Percentiles rank a stretch among this genome's conserved stretches.
Conservation (phyloP, 2,113 vertebrate species). For the Pterophyllum scalare region DNA sequence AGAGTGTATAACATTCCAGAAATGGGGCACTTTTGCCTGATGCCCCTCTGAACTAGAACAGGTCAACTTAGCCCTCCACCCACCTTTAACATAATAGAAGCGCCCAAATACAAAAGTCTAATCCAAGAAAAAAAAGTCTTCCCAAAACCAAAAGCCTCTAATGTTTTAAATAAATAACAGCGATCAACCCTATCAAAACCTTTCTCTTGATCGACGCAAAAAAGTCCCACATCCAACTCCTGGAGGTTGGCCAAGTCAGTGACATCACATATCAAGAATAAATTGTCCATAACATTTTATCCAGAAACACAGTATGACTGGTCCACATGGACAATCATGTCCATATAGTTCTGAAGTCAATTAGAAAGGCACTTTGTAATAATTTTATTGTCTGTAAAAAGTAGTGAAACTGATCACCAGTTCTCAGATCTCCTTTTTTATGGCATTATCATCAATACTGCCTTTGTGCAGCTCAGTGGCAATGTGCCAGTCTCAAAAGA, state of each 20-base stretch:
- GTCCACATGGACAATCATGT: not conserved
- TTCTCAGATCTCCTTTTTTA: accelerated
- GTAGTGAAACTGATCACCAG: accelerated
- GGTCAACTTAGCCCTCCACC: accelerated
- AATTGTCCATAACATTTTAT: accelerated
- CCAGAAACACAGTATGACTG: not conserved
- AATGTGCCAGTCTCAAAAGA: accelerated
- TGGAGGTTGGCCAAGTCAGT: not conserved
- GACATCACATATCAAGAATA: not conserved
- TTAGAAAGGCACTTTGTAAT: not conserved
- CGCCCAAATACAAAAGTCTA: accelerated
- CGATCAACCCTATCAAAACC: accelerated
- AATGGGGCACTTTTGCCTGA: accelerated
- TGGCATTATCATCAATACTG: not conserved
- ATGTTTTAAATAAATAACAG: not conserved
- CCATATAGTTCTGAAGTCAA: accelerated
- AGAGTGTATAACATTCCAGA: not conserved
- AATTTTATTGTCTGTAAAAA: accelerated
- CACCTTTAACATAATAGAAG: not conserved
- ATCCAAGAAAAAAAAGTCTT: accelerated
- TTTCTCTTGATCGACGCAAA: accelerated
- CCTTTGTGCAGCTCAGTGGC: accelerated
- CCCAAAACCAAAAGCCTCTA: accelerated
- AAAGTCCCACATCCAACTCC: accelerated
- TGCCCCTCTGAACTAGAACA: no score